Base-by-base conservation (phyloP, 2,797 vertebrate species). In the Darevskia mixta region DNA sequence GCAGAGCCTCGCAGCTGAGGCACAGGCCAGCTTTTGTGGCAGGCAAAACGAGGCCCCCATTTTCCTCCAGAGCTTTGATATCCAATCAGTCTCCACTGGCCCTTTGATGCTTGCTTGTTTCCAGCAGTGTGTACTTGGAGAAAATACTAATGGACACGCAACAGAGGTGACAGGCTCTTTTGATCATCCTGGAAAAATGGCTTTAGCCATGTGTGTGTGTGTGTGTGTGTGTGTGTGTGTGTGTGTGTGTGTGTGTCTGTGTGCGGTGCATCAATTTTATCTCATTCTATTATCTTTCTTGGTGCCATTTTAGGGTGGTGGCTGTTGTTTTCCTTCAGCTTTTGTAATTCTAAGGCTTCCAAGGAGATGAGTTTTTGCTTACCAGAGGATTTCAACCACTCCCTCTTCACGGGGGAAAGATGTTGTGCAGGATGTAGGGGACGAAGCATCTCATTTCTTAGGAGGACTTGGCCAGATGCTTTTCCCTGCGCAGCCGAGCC, bases 31-130 rank as follows among this genome's bases (percentile, higher is more conserved):
- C 64, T 89, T 86, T 27, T 3, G 77, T 77, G 61, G 20, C 55
- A 87, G 91, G 58, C n/a, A 81, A 91, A 91, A 79, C 77, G 10
- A 72, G 71, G 64, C 81, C 81, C 79, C 87, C 77, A 17, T 78
- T 92, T 92, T 86, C 83, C 86, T 91, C 88, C 80, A 41, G 66
- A 81, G 86, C 66, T 89, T 89, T 83, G 90, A 79, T 91, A 18
- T 85, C 45, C 90, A 88, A 89, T 87, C 92, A 0, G 23, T 72
- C 89, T 84, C n/a, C 82, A n/a, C 11, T 55, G 90, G 67, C 79
- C 66, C 93, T 93, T 93, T 90, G 88, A 95, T 92, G 91, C 87
- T 87, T 64, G 79, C 32, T 9, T 45, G 80, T 83, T 89, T 93
- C 82, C 64, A 20, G n/a, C 87, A 91, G 91, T 91, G 86, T 80